Evolutionary conservation across 2,113 vertebrate species (phyloP).

Genomic region (Tichodroma muraria): DNA sequence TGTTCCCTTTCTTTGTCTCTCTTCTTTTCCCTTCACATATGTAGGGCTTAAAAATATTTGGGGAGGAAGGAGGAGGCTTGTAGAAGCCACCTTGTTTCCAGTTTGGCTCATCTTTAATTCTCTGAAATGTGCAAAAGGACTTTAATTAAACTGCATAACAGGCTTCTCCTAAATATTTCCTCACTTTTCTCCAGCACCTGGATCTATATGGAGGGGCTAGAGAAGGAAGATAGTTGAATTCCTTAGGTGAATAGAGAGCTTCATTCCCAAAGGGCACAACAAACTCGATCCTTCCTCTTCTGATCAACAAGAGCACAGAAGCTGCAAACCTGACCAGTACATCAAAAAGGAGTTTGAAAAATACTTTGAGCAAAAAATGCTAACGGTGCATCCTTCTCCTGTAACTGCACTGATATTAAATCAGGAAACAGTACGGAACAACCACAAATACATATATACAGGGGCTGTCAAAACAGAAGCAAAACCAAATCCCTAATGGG

Average conservation of each 20-base stretch:
- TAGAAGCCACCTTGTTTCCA: background rate
- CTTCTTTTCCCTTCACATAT: background rate
- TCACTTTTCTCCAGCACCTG: background rate
- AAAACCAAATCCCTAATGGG: constrained; percentile 72
- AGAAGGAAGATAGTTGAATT: background rate
- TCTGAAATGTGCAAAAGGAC: background rate
- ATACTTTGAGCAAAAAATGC: constrained; percentile 77
- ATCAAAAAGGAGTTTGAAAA: constrained; percentile 78
- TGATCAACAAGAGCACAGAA: constrained; percentile 61
- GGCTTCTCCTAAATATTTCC: background rate
- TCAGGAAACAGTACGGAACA: constrained; percentile 74
- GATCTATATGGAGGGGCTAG: background rate
- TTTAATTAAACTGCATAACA: background rate
- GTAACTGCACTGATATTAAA: constrained; percentile 74
- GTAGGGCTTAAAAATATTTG: background rate
- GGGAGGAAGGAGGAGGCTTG: background rate
- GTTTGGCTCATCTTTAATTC: background rate
- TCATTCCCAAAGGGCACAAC: constrained; percentile 8
- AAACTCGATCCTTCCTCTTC: constrained; percentile 48
- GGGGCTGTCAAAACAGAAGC: constrained; percentile 73
- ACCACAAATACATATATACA: constrained; percentile 70
- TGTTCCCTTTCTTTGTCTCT: background rate
- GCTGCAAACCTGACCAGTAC: constrained; percentile 73
- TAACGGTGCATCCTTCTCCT: constrained; percentile 77
- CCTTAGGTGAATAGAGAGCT: background rate